Percentiles rank a stretch among this genome's conserved stretches.
phyloP scores from a whole-genome alignment of 2,888 invertebrate genomes.

The Smittia sp. region DNA sequence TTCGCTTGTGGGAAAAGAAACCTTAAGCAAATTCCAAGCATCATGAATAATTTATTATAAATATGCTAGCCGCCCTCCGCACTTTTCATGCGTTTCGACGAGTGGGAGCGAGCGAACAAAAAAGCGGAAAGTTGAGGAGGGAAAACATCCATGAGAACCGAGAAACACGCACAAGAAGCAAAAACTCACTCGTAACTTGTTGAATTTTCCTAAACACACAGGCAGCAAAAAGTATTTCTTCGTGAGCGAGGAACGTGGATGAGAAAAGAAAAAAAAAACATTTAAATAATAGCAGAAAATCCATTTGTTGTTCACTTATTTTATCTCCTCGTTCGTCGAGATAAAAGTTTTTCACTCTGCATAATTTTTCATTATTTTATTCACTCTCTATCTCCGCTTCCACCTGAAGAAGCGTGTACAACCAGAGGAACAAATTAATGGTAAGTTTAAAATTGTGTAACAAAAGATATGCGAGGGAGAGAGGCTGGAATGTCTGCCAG shows the following conservation, averaged over 20 bases:
- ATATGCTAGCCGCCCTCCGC: conserved; percentile 30
- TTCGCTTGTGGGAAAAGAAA: conserved; percentile 5
- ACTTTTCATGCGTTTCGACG: not conserved
- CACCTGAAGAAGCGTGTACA: conserved; percentile 23
- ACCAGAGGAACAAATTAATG: conserved; percentile 32
- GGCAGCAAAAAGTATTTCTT: conserved; percentile 1
- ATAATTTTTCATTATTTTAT: conserved; percentile 41
- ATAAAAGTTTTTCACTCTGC: conserved; percentile 35
- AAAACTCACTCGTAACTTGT: conserved; percentile 35
- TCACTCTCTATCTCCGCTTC: conserved; percentile 31
- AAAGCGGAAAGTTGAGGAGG: not conserved
- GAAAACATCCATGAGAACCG: not conserved
- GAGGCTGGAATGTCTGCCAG: conserved; percentile 15
- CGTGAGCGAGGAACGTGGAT: not conserved
- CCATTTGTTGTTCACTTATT: conserved; percentile 33
- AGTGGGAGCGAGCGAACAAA: not conserved
- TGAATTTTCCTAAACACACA: conserved; percentile 35
- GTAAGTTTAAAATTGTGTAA: conserved; percentile 30
- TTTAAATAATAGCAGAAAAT: conserved; percentile 40
- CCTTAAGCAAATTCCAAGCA: conserved; percentile 4
- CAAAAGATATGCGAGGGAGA: conserved; percentile 7
- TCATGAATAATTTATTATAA: conserved; percentile 40
- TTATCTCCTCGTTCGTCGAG: conserved; percentile 17
- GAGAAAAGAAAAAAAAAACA: conserved; percentile 17
- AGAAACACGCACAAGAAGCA: conserved; percentile 29